These are phyloP conservation scores for Lithosia quadra DNA, from an alignment of 2,888 invertebrate genomes.

Conservation along the genomic window DNA sequence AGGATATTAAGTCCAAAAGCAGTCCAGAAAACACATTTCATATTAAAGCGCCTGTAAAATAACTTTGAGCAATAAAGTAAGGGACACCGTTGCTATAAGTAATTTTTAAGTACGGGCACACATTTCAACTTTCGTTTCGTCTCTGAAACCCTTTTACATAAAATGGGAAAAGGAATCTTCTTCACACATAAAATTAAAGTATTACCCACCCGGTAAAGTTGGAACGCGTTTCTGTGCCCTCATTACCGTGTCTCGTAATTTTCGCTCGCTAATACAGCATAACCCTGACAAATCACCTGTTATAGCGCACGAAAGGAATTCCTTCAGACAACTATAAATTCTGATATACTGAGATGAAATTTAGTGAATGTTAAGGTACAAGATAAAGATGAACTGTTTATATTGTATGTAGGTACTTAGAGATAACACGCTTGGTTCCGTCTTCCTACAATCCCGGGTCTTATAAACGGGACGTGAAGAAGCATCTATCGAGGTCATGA, in stretches of 20 bases:
- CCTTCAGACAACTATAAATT: constrained; percentile 51
- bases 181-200: constrained; percentile 58
- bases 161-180: constrained; percentile 54
- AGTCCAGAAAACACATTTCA: constrained; percentile 34
- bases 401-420: too few species aligned
- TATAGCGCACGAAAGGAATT: constrained; percentile 48
- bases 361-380: constrained; percentile 15
- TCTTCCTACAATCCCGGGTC: not conserved
- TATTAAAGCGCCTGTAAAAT: constrained; percentile 50
- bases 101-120: constrained; percentile 51
- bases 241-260: constrained; percentile 68
- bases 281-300: constrained; percentile 63
- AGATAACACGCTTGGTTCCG: not conserved
- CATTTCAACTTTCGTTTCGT: constrained; percentile 51
- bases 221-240: constrained; percentile 52
- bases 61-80: constrained; percentile 48
- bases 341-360: constrained; percentile 28
- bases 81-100: constrained; percentile 46
- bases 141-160: constrained; percentile 55
- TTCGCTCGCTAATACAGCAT: constrained; percentile 62
- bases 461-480: not conserved
- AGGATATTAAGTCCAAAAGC: constrained; percentile 24
- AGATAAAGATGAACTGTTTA: not conserved
- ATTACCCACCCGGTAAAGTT: constrained; percentile 57
- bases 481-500: not conserved